Evolutionary conservation across 2,113 vertebrate species (phyloP).

Genomic region (Anser cygnoides): DNA sequence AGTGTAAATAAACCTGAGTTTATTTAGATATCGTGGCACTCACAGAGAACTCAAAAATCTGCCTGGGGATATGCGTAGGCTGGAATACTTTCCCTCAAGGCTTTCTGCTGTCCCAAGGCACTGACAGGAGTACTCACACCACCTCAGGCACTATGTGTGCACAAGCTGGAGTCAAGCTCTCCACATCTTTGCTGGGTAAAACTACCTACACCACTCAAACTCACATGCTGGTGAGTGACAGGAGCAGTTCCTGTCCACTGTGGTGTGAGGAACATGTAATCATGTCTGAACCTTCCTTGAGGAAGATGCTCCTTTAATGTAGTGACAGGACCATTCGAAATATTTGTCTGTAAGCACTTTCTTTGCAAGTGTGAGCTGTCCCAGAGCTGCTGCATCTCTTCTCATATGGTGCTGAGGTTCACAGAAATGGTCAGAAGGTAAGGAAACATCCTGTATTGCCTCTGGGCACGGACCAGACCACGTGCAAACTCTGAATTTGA

Average conservation of each 20-base stretch:
- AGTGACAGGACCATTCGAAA: background rate
- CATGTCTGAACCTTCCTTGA: background rate
- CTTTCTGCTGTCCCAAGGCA: background rate
- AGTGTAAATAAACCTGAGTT: background rate
- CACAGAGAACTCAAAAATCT: background rate
- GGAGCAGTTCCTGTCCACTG: background rate
- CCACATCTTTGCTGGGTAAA: background rate
- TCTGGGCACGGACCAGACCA: background rate
- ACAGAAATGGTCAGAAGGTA: background rate
- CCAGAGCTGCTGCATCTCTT: background rate
- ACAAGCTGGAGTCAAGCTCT: background rate
- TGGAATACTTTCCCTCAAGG: background rate
- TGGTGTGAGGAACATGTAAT: fast-evolving
- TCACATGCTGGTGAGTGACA: background rate
- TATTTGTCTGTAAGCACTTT: background rate
- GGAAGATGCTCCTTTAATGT: background rate
- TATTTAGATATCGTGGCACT: background rate
- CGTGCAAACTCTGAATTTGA: background rate
- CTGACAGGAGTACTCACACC: background rate
- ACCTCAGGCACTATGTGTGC: background rate
- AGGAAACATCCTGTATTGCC: background rate
- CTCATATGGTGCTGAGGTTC: background rate
- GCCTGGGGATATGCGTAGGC: background rate
- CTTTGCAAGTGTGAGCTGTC: background rate
- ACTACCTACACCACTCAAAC: background rate